Base-by-base conservation (phyloP, 1,140 invertebrate genomes). In the Mamestra configurata region DNA sequence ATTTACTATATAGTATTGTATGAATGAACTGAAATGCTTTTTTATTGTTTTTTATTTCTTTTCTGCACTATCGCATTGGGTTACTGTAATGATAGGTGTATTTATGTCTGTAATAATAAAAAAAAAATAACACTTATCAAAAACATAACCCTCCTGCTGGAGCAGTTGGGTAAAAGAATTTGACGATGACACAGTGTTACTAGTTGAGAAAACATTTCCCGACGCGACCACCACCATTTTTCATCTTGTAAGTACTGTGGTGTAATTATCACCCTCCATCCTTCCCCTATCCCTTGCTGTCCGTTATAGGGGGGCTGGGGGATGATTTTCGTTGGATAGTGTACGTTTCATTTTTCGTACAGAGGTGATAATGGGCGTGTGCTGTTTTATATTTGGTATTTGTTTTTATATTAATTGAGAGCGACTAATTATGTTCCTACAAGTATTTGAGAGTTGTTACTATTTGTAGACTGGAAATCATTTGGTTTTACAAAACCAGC, bases 161-260 rank as follows among this genome's bases (percentile, higher is more conserved):
- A n/a, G n/a, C 22, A 71, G 4, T 18, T 51, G 51, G 51, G 18
- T 31, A 71, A 71, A 51, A 71, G 43, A 71, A 46, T 71, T 71
- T 51, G 43, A 31, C 46, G 22, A 20, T 73, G 71, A 40, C 51
- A 57, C 51, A 61, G 57, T 61, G 8, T 31, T 37, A 20, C 35
- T 31, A 37, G 71, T 40, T 57, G 46, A 73, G 71, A 57, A 57
- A 73, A 73, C 20, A 40, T 73, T 72, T 35, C 35, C 24, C 27
- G 68, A 51, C 40, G 7, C 51, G 31, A 37, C 71, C 53, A 40
- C 40, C 24, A 27, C 35, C 71, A 73, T 73, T 55, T 73, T 73
- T 73, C 71, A 73, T 73, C 71, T 18, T 20, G 51, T 73, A 73
- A 73, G 51, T 73, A 57, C 71, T 18, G n/a, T 20, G 27, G 53